Evolutionary conservation across 1,140 invertebrate genomes (phyloP), one percentile per base, ranked within the genome.

Genomic region (Drosophila saltans): DNA sequence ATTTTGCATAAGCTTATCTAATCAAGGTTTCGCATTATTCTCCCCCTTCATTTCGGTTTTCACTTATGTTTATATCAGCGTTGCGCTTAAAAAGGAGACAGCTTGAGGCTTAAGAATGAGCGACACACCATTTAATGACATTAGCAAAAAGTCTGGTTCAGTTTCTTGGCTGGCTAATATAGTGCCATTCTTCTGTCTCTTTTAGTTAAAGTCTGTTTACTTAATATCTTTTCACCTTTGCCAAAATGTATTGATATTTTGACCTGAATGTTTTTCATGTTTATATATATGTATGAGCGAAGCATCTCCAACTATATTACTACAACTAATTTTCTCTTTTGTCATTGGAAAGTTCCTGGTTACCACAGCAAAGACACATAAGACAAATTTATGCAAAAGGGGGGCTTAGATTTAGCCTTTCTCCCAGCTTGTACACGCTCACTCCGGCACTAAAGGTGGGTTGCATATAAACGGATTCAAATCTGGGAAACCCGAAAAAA

Each of bases 1-100:
- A 84, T 84, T 84, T 84, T 84, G 81, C 81, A 84, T 84, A 80
- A 80, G 81, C 81, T 80, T 77, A 69, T 80, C 61, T 68, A 66
- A 63, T 56, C 62, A 75, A 36, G 61, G 30, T 48, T 48, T 33
- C n/a, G 16, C 52, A 33, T 52, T 5, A 39, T 30, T 65, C 61
- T 66, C 26, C n/a, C 6, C 28, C 40, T 52, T 40, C 26, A 43
- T 66, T 69, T 75, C 61, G 33, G 55, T 28, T 61, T 60, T n/a
- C 36, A 21, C 24, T n/a, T 43, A 41, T 36, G 21, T 16, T 16
- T 16, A 16, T 64, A 24, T 43, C 21, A 39, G 10, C 10, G 11
- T 61, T 7, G 11, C 8, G 16, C 16, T 43, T 36, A 48, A 59
- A 67, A 74, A 69, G 63, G 30, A 36, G 33, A 36, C 66, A 59